Conservation (phyloP, 64 coral and sea anemone genomes). For the Montipora efflorescens region DNA sequence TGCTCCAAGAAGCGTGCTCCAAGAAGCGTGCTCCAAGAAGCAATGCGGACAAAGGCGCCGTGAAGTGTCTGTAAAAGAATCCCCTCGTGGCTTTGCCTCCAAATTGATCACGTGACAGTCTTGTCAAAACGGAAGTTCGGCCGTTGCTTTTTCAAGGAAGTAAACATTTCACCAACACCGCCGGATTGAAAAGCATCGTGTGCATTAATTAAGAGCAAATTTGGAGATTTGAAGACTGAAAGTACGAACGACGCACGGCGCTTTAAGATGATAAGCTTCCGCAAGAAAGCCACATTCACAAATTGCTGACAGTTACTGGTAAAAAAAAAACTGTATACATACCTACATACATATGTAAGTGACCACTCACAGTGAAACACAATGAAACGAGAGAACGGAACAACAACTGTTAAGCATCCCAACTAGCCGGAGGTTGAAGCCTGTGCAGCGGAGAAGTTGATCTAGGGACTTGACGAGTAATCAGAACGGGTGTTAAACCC, state of each 20-base stretch:
- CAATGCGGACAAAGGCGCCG: too few species aligned
- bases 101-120: constrained; percentile 5
- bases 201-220: background rate
- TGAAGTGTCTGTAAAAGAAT: background rate
- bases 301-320: background rate
- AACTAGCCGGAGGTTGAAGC: too few species aligned
- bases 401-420: too few species aligned
- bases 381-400: too few species aligned
- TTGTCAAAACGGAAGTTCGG: background rate
- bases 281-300: background rate
- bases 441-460: too few species aligned
- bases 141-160: background rate
- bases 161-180: background rate
- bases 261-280: background rate
- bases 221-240: background rate
- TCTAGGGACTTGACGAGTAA: too few species aligned
- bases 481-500: too few species aligned
- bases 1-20: background rate
- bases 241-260: background rate
- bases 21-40: background rate
- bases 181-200: background rate
- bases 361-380: too few species aligned
- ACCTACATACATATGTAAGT: too few species aligned
- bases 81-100: background rate
- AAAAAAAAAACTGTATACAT: too few species aligned